Percentiles rank a stretch among this genome's conserved stretches.
These are phyloP conservation scores for Meteorus sp. DNA, from an alignment of 1,140 invertebrate species.

Conservation along the genomic window DNA sequence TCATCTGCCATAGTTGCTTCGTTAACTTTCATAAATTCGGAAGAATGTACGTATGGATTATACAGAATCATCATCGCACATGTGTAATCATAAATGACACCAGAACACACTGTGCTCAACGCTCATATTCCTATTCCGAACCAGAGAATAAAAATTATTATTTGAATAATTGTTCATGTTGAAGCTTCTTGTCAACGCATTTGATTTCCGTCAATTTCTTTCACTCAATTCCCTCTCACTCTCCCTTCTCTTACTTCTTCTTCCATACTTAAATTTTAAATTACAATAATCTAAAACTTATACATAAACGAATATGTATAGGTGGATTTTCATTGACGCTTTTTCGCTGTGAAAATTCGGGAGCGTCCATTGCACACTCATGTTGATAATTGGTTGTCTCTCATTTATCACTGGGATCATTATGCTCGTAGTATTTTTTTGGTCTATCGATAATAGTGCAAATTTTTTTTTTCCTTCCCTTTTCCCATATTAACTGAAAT, in stretches of 20 bases:
- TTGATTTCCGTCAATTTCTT: constrained; percentile 7
- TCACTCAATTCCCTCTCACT: constrained; percentile 4
- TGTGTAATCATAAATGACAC: constrained; percentile 7
- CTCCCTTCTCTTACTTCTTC: constrained; percentile 12
- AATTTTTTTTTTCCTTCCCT: neutral
- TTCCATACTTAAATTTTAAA: constrained; percentile 27
- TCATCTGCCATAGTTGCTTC: neutral
- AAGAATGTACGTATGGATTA: constrained; percentile 20
- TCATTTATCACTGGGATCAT: neutral
- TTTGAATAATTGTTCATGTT: neutral
- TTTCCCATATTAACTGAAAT: neutral
- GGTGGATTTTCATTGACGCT: constrained; percentile 30
- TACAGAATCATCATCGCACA: neutral
- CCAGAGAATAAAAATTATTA: constrained; percentile 2
- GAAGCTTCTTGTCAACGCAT: neutral
- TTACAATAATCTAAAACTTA: constrained; percentile 41
- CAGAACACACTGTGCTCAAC: neutral
- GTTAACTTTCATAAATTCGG: constrained; percentile 13
- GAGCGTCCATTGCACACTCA: neutral
- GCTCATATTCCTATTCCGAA: constrained; percentile 1
- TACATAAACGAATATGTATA: constrained; percentile 42
- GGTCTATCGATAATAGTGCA: neutral
- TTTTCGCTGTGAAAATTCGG: neutral
- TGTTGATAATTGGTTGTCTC: neutral
- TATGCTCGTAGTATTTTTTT: neutral